Evolutionary conservation across 1,140 invertebrate species (phyloP).

Genomic region (fruit fly (Drosophila melanogaster)): DNA sequence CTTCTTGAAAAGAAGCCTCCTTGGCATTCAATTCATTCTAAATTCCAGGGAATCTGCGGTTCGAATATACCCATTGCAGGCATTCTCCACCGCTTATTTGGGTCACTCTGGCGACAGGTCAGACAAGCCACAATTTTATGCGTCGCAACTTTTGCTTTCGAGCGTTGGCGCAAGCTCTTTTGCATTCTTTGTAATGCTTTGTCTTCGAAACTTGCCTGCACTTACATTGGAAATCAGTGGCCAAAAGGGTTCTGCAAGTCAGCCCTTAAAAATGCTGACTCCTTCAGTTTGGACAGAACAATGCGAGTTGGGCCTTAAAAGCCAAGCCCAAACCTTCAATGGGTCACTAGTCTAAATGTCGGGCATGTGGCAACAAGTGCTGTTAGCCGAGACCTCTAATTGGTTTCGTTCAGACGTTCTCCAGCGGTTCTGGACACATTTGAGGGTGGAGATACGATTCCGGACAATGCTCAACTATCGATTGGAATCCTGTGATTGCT

Average conservation of each 20-base stretch:
- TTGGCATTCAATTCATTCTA: neutral
- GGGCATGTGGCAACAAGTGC: constrained; percentile 31
- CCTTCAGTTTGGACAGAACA: constrained; percentile 24
- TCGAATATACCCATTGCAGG: neutral
- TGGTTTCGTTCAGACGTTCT: neutral
- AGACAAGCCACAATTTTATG: constrained; percentile 46
- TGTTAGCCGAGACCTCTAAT: neutral
- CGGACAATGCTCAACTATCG: constrained; percentile 36
- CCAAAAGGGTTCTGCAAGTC: constrained; percentile 61
- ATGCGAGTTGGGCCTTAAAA: constrained; percentile 15
- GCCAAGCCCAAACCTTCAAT: neutral
- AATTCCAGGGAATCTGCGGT: neutral
- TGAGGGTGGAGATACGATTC: constrained; percentile 11
- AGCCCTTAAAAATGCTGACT: constrained; percentile 72
- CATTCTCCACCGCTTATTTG: constrained; percentile 31
- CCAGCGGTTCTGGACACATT: constrained; percentile 16
- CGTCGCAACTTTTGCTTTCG: constrained; percentile 68
- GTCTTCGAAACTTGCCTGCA: constrained; percentile 7
- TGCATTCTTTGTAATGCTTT: constrained; percentile 30
- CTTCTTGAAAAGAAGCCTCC: too few species aligned
- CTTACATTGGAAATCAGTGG: constrained; percentile 29
- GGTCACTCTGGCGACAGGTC: constrained; percentile 66
- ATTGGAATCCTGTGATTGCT: constrained; percentile 24
- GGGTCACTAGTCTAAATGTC: neutral
- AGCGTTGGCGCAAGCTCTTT: constrained; percentile 24